Conservation (phyloP, 2,888 invertebrate genomes). For the Allolobophora icterica region DNA sequence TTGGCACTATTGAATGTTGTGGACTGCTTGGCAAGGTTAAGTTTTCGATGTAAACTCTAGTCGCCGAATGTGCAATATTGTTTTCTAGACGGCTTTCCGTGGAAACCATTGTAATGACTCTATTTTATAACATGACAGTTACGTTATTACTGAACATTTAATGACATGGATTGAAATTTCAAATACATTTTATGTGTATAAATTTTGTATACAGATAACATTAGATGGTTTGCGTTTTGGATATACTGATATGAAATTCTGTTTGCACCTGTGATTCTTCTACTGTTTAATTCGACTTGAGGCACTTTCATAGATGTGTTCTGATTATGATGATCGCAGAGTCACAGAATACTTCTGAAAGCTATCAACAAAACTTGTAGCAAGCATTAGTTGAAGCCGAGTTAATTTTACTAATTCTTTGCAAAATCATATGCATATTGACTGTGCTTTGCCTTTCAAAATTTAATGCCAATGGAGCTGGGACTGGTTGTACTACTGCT, state of each 20-base stretch:
- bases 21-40: not conserved
- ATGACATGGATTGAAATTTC: too few species aligned
- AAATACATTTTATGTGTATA: not conserved
- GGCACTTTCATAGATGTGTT: not conserved
- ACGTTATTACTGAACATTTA: not conserved
- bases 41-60: not conserved
- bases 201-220: not conserved
- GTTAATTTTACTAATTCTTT: not conserved
- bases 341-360: not conserved
- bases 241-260: not conserved
- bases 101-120: not conserved
- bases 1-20: not conserved
- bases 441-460: not conserved
- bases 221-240: not conserved
- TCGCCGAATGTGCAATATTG: not conserved
- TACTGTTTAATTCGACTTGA: not conserved
- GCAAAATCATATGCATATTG: not conserved
- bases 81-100: not conserved
- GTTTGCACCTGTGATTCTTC: not conserved
- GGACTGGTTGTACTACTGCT: not conserved
- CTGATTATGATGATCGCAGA: not conserved
- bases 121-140: conserved; percentile 17
- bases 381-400: not conserved
- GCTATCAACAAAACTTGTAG: not conserved
- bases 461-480: not conserved